Evolutionary conservation across 2,888 invertebrate genomes (phyloP), one percentile per base, ranked within the genome.

Genomic region (Xestia rhomboidea): DNA sequence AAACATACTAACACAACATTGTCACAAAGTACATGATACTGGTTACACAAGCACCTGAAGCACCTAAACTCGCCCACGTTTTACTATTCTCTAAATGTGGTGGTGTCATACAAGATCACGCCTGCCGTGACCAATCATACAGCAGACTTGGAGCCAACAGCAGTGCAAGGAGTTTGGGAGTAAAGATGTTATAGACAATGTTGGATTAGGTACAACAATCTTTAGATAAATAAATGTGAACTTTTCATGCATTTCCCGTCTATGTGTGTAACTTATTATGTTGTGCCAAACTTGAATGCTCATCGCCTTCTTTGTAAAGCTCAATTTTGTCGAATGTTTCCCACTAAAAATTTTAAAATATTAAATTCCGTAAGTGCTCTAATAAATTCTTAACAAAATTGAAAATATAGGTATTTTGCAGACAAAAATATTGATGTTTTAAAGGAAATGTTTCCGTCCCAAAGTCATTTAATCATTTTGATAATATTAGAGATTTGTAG

Each of bases 391-490:
- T 79, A 76, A 85, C 76, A 82, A 72, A 86, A 71, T 79, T 75
- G 15, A 69, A 76, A 74, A 34, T 62, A n/a, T 63, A 85, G 77
- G 79, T 81, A 81, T 90, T 85, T 87, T 88, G 75, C 89, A 77
- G 82, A 82, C 78, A 83, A 79, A 81, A 82, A 79, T 83, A 84
- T 86, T 87, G 86, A 89, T 89, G 83, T 88, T 93, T 92, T 91
- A 85, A 93, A 93, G 92, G 92, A 94, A 95, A 95, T 95, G 94
- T 95, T 94, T 96, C 96, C 96, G 96, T 96, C 96, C 96, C 95
- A 92, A 95, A 89, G 96, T 96, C 96, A 96, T 95, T 96, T 96
- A 93, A 92, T 91, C 89, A 92, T 94, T 94, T 92, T 93, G 92
- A 93, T 91, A 91, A 90, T 86, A 89, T 84, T 90, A 87, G 91